Evolutionary conservation across 2,888 invertebrate genomes (phyloP).

Genomic region (Pterobdella sp.): DNA sequence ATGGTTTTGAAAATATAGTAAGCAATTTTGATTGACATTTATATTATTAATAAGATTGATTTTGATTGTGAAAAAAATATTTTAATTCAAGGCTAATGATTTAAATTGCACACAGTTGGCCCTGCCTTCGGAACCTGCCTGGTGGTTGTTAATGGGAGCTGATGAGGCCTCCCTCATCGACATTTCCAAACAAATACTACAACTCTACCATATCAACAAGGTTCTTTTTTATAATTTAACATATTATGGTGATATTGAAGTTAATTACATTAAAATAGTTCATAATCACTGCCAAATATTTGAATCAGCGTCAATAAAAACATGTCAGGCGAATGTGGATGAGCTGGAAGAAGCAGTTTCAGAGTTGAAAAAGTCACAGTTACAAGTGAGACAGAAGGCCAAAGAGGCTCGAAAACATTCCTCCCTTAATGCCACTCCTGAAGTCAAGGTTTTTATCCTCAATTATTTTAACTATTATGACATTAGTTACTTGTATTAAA

Average conservation of each 20-base stretch:
- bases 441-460: no score
- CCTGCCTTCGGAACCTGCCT: slow-evolving; percentile 76
- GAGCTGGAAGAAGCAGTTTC: slow-evolving; percentile 67
- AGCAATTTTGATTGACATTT: neutral
- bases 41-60: neutral
- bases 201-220: slow-evolving; percentile 74
- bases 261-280: neutral
- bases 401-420: slow-evolving; percentile 42
- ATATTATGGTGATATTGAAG: no score
- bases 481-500: no score
- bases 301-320: neutral
- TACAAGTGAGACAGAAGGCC: slow-evolving; percentile 57
- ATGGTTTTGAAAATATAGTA: neutral
- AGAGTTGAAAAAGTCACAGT: slow-evolving; percentile 64
- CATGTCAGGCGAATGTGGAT: slow-evolving; percentile 61
- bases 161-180: slow-evolving; percentile 73
- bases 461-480: no score
- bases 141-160: slow-evolving; percentile 81
- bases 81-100: no score
- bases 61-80: neutral
- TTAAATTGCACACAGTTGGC: slow-evolving; percentile 56
- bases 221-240: no score
- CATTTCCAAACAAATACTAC: slow-evolving; percentile 72
- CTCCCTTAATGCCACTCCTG: slow-evolving; percentile 43
- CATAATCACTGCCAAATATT: neutral